Base-by-base conservation (phyloP, 2,888 invertebrate species). In the Cryptosula pallasiana region DNA sequence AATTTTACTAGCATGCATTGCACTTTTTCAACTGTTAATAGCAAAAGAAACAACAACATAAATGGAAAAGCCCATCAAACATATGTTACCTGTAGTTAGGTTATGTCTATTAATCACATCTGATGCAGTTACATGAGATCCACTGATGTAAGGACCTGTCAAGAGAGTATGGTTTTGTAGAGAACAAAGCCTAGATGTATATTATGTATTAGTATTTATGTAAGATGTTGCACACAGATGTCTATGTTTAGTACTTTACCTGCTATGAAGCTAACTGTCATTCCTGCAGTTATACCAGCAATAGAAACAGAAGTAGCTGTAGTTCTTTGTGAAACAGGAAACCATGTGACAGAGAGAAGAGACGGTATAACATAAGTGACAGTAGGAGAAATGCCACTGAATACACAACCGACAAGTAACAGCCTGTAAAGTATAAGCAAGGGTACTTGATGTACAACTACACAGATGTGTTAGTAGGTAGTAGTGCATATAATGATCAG, bases 361-460 rank as follows among this genome's bases (percentile, higher is more conserved):
- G 81, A 77, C 29, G 82, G 81, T 1, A 81, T 79, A 16, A 81
- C 80, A 71, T 81, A 78, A 27, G 81, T 73, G 29, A 83, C 77
- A 0, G 82, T 82, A 23, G 83, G 83, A 23, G 82, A 79, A 54
- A 84, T 75, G 23, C 84, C 83, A 75, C 82, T 81, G 29, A 83
- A 73, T 69, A 84, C 76, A 1, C 81, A 81, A 36, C 81, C 81
- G 5, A 78, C 55, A 69, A 83, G 80, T 13, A 79, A 79, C 29
- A 80, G 78, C 77, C 82, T 81, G 73, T 27, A 57, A 45, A 45
- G n/a, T n/a, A n/a, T n/a, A n/a, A n/a, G n/a, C n/a, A n/a, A n/a
- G n/a, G n/a, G n/a, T n/a, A n/a, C n/a, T n/a, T n/a, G n/a, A n/a
- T n/a, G n/a, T n/a, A n/a, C n/a, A n/a, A n/a, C n/a, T n/a, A n/a